Base-by-base conservation (phyloP, 2,797 vertebrate genomes). In the Gallirallus australis region DNA sequence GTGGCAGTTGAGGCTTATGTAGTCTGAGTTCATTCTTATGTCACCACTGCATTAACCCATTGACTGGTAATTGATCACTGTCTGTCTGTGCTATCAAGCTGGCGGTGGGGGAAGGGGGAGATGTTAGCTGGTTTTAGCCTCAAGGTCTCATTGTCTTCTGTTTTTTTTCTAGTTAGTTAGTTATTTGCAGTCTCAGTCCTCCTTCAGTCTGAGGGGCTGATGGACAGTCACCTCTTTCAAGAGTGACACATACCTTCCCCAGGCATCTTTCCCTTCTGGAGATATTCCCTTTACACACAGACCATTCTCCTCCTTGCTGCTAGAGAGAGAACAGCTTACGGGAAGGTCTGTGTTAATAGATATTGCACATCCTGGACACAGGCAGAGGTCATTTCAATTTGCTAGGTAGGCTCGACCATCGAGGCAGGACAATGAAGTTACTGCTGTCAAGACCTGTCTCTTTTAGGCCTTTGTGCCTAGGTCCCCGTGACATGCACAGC, bases 381-480 rank as follows among this genome's bases (percentile, higher is more conserved):
- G 56, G 40, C 15, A 84, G 53, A 88, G 78, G 83, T 69, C 47
- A 14, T 91, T 60, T 75, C 86, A 71, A 93, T 95, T 94, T 84
- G 17, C 83, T 28, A 33, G 12, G 56, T 75, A 37, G 53, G 37
- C 64, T 93, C 3, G 6, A 33, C 77, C 25, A 31, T 39, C 40
- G 14, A 50, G 85, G 9, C 39, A 73, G 31, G 42, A 66, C 75
- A 97, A 88, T 42, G 27, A 93, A 82, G 45, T 89, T 85, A 88
- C 21, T 64, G 73, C 33, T 92, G 48, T 86, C 83, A 37, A 85
- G 92, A 69, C 57, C 56, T 76, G 39, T 82, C 93, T 87, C 20
- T 78, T 89, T 94, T 52, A 48, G 65, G 66, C 71, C 31, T 73
- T 73, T 35, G 19, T 47, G 37, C 50, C 76, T 70, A 48, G 82